phyloP scores from a whole-genome alignment of 2,113 vertebrate genomes.

The Grantiella picta region DNA sequence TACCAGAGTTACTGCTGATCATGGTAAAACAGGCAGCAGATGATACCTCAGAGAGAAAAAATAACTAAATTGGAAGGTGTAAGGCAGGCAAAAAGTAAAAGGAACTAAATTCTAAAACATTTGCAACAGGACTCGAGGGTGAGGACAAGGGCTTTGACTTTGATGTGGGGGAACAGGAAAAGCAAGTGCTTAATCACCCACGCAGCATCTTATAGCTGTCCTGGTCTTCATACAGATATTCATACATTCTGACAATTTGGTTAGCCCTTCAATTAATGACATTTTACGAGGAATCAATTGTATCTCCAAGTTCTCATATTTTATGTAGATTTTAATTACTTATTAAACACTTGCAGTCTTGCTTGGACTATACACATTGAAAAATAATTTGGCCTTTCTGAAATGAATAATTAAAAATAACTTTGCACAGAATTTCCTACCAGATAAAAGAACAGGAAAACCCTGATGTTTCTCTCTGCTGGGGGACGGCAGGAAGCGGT shows the following conservation, averaged over 20 bases:
- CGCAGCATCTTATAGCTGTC: not conserved
- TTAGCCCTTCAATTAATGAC: constrained; percentile 1
- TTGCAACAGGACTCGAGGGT: not conserved
- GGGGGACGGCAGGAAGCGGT: no score
- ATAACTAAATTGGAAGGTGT: not conserved
- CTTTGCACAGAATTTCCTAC: not conserved
- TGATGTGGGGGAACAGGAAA: not conserved
- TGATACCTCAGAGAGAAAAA: not conserved
- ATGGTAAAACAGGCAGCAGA: not conserved
- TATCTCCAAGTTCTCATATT: not conserved
- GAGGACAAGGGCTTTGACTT: not conserved
- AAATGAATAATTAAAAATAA: not conserved
- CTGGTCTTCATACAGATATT: not conserved
- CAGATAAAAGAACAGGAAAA: not conserved
- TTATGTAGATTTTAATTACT: constrained; percentile 11
- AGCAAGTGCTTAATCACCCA: not conserved
- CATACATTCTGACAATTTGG: not conserved
- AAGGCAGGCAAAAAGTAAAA: not conserved
- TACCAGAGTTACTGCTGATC: not conserved
- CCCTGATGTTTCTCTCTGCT: no score
- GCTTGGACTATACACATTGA: not conserved
- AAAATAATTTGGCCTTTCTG: not conserved
- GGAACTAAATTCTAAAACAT: not conserved
- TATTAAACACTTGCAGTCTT: not conserved
- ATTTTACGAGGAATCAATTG: not conserved